Evolutionary conservation across 2,888 invertebrate species (phyloP).

Genomic region (Cremastobaeus sp.): DNA sequence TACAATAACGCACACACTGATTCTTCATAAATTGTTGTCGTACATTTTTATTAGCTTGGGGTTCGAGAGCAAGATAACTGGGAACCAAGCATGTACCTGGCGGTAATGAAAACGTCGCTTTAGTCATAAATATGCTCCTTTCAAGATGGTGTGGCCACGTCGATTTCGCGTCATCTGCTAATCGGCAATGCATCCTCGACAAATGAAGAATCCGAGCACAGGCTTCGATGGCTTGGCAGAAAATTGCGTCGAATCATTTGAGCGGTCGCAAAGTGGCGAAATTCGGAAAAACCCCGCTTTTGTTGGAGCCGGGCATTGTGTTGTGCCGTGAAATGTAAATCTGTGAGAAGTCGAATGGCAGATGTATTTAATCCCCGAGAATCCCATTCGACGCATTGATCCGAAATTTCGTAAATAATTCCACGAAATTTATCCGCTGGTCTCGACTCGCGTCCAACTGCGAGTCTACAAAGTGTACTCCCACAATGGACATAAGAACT

Average conservation of each 20-base stretch:
- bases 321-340: slow-evolving; percentile 23
- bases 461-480: slow-evolving; percentile 46
- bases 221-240: no score
- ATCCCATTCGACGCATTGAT: slow-evolving; percentile 35
- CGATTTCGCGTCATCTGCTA: slow-evolving; percentile 26
- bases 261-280: slow-evolving; percentile 1
- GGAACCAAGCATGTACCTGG: no score
- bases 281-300: background rate
- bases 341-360: slow-evolving; percentile 33
- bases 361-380: slow-evolving; percentile 42
- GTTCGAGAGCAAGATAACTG: no score
- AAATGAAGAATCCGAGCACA: no score
- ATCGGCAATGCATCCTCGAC: no score
- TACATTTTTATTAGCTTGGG: no score
- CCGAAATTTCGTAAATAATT: slow-evolving; percentile 53
- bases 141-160: slow-evolving; percentile 20
- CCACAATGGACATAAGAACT: slow-evolving; percentile 22
- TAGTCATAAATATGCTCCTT: slow-evolving; percentile 33
- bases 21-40: no score
- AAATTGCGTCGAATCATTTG: no score
- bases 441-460: slow-evolving; percentile 25
- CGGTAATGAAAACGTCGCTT: slow-evolving; percentile 32
- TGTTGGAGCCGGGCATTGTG: slow-evolving; percentile 12
- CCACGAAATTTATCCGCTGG: slow-evolving; percentile 37
- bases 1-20: no score